phyloP scores from a whole-genome alignment of 1,140 invertebrate genomes.

The Zaprionus capensis region DNA sequence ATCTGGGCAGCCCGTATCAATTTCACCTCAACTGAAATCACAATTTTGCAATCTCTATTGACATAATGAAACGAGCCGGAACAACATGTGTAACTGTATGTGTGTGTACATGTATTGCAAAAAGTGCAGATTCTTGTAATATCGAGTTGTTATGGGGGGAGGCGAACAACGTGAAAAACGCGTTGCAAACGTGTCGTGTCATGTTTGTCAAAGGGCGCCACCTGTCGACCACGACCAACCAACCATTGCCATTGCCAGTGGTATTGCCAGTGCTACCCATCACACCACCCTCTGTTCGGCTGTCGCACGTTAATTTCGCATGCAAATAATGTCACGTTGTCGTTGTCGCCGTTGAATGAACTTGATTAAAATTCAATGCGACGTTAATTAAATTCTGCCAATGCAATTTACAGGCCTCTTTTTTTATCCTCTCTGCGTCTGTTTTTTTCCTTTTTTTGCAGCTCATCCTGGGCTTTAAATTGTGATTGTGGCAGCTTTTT shows the following conservation, averaged over 20 bases:
- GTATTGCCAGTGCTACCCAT: slow-evolving; percentile 10
- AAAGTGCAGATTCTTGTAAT: slow-evolving; percentile 15
- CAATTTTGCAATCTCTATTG: slow-evolving; percentile 39
- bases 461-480: neutral
- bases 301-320: slow-evolving; percentile 79
- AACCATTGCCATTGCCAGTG: neutral
- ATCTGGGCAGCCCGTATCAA: neutral
- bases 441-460: neutral
- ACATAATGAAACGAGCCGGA: slow-evolving; percentile 42
- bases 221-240: slow-evolving; percentile 27
- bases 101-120: neutral
- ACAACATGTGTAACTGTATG: slow-evolving; percentile 14
- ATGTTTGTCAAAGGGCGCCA: slow-evolving; percentile 52
- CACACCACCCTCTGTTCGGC: slow-evolving; percentile 9
- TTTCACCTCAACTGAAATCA: slow-evolving; percentile 20
- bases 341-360: slow-evolving; percentile 71
- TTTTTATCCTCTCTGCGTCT: neutral
- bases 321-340: slow-evolving; percentile 80
- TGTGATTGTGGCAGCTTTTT: slow-evolving; percentile 8
- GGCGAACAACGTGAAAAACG: neutral
- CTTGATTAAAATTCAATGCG: slow-evolving; percentile 81
- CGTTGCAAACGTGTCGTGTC: slow-evolving; percentile 41
- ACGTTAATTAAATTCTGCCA: slow-evolving; percentile 79
- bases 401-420: slow-evolving; percentile 65
- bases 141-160: neutral